These are phyloP conservation scores for Lochmaea capreae DNA, from an alignment of 2,888 invertebrate genomes.

Conservation along the genomic window DNA sequence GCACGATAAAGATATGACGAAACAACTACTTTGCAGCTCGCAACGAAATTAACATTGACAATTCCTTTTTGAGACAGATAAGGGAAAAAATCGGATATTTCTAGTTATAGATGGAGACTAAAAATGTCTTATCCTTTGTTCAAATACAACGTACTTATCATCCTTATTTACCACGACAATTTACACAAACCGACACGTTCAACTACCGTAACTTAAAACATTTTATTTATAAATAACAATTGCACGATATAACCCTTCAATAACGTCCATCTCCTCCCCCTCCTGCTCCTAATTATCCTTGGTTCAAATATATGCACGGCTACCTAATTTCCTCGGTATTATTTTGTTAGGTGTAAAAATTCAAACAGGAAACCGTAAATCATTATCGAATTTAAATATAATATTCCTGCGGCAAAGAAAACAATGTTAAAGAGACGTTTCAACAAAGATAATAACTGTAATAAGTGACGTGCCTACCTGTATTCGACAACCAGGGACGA, in stretches of 20 bases:
- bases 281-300: not conserved
- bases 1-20: no score
- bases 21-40: no score
- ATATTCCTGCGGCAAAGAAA: conserved; percentile 23
- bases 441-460: conserved; percentile 31
- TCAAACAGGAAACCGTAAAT: conserved; percentile 29
- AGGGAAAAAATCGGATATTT: not conserved
- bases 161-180: not conserved
- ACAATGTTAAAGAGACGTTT: conserved; percentile 29
- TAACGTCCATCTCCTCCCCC: no score
- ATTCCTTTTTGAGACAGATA: no score
- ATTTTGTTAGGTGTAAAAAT: conserved; percentile 31
- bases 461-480: conserved; percentile 28
- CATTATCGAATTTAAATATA: conserved; percentile 21
- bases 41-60: no score
- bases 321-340: conserved; percentile 17
- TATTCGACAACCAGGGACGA: conserved; percentile 15
- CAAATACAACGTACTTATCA: not conserved
- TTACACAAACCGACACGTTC: conserved; percentile 2
- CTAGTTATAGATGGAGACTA: not conserved
- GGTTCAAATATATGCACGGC: conserved; percentile 14
- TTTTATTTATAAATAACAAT: not conserved
- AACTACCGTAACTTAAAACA: not conserved
- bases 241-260: conserved; percentile 12
- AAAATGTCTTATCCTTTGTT: not conserved